phyloP scores from a whole-genome alignment of 2,888 invertebrate genomes.

The Dendrolimus houi region DNA sequence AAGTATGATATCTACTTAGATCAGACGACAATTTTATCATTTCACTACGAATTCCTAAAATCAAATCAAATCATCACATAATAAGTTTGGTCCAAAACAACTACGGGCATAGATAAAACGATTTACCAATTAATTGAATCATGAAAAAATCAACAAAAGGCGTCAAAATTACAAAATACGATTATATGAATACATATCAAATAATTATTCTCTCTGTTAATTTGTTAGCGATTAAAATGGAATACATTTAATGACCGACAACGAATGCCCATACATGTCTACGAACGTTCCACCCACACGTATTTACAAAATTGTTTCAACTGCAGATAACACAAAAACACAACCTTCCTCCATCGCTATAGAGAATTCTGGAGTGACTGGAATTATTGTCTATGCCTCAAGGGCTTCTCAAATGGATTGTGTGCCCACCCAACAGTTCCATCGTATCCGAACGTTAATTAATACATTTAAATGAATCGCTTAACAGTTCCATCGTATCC shows the following conservation, averaged over 20 bases:
- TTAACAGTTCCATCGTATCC: no score
- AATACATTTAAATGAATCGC: constrained; percentile 2
- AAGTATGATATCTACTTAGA: no score
- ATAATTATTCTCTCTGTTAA: background rate
- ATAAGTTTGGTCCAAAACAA: no score
- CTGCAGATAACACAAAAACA: background rate
- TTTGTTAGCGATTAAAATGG: background rate
- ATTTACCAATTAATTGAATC: no score
- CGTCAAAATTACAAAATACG: background rate
- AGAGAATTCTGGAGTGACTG: background rate
- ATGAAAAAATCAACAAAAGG: background rate
- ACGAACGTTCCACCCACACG: background rate
- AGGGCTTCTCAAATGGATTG: constrained; percentile 5
- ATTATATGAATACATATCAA: background rate
- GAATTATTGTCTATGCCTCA: constrained; percentile 1
- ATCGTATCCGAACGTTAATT: constrained; percentile 6
- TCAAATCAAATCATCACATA: no score
- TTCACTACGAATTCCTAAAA: no score
- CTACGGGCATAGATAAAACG: no score
- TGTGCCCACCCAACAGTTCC: constrained; percentile 15
- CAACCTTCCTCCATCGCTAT: background rate
- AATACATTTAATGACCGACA: background rate
- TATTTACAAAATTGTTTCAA: background rate
- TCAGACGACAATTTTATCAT: no score
- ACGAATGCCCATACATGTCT: background rate